Conservation (phyloP, 2,888 invertebrate genomes). For the Anthrax anthrax region DNA sequence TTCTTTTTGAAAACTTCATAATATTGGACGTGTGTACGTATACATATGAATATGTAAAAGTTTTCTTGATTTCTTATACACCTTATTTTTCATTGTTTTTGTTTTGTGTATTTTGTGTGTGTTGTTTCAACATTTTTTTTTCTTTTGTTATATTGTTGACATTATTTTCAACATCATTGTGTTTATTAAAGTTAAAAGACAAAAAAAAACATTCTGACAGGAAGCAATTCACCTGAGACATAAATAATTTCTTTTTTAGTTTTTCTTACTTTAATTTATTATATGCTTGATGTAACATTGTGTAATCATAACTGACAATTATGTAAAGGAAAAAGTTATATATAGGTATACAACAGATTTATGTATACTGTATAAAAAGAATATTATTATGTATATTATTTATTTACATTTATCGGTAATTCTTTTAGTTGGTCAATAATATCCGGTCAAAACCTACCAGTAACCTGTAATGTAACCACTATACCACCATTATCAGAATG, state of each 20-base stretch:
- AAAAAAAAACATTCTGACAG: background rate
- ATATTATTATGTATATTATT: too few relatives aligned
- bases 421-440: constrained; percentile 3
- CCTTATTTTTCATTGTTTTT: background rate
- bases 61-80: too few relatives aligned
- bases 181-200: background rate
- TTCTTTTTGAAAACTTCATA: background rate
- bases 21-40: background rate
- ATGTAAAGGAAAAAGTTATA: background rate
- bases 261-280: background rate
- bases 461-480: background rate
- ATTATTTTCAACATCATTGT: too few relatives aligned
- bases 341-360: too few relatives aligned
- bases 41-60: too few relatives aligned
- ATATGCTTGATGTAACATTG: background rate
- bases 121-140: too few relatives aligned
- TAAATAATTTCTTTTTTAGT: too few relatives aligned
- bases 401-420: background rate
- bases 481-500: too few relatives aligned
- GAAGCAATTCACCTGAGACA: background rate
- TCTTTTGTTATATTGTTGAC: too few relatives aligned
- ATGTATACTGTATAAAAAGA: too few relatives aligned
- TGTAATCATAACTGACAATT: background rate
- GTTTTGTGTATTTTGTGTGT: background rate
- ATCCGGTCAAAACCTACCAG: constrained; percentile 2